A percentile compares a stretch with the other conserved stretches of the same genome.
Evolutionary conservation across 2,797 vertebrate species (phyloP).

Genomic region (Tapirus indicus): DNA sequence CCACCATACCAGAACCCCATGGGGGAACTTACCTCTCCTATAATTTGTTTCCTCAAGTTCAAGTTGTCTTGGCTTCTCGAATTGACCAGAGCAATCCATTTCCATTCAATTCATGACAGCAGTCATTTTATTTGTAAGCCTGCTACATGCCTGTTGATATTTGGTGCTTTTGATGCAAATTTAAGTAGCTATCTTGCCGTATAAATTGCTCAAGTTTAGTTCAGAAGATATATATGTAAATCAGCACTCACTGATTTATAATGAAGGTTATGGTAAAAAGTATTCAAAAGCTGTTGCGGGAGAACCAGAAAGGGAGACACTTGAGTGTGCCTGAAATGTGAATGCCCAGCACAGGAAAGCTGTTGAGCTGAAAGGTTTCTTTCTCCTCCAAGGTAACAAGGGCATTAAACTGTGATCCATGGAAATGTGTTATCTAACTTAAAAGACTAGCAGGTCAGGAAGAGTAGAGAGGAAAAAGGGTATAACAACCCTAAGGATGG

Average conservation of each 20-base stretch:
- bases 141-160: background rate
- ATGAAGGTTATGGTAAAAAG: background rate
- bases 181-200: background rate
- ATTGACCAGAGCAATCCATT: background rate
- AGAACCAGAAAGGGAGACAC: background rate
- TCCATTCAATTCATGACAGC: background rate
- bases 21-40: background rate
- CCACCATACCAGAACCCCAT: background rate
- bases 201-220: background rate
- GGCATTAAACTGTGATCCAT: background rate
- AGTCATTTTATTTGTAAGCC: slow-evolving; percentile 19
- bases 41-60: background rate
- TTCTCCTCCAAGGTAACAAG: background rate
- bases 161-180: background rate
- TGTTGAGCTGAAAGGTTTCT: background rate
- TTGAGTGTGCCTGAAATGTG: background rate
- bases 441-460: background rate
- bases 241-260: background rate
- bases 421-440: background rate
- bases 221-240: background rate
- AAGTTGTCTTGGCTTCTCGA: background rate
- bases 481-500: background rate
- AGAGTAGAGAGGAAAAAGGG: background rate
- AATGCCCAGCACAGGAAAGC: background rate
- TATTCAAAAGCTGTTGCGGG: background rate